Percentiles rank a stretch among this genome's conserved stretches.
phyloP scores from a whole-genome alignment of 2,888 invertebrate species.

The Thalpophila matura region DNA sequence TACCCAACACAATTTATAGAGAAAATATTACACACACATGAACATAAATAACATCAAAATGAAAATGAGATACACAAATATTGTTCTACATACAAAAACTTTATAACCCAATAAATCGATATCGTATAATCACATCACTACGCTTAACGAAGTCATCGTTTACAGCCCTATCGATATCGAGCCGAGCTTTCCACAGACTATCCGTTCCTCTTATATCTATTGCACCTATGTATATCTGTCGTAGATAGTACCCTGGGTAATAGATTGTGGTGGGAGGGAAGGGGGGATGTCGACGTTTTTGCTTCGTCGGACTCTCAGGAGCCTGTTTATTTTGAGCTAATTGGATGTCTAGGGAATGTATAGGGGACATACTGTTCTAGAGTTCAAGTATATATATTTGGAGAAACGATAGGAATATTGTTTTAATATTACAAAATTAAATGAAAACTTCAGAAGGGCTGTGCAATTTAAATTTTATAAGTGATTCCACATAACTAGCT shows the following conservation, averaged over 20 bases:
- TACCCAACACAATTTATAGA: neutral
- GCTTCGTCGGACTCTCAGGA: constrained; percentile 9
- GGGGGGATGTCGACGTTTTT: constrained; percentile 22
- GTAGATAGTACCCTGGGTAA: neutral
- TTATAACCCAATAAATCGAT: constrained; percentile 42
- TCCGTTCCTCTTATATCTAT: neutral
- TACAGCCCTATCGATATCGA: constrained; percentile 24
- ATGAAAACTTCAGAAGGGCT: neutral
- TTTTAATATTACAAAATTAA: neutral
- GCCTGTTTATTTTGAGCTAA: constrained; percentile 29
- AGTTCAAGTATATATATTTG: neutral
- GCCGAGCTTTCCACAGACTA: neutral
- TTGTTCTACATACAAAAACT: neutral
- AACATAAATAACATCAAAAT: constrained; percentile 13
- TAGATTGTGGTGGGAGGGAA: neutral
- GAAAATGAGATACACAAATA: constrained; percentile 20
- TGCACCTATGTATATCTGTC: neutral
- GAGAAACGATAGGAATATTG: neutral
- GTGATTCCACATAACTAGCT: too few species aligned
- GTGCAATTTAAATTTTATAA: neutral
- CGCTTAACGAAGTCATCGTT: constrained; percentile 23
- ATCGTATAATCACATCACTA: constrained; percentile 37
- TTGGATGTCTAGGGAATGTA: constrained; percentile 21
- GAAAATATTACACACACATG: too few species aligned
- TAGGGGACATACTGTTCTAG: neutral